These are phyloP conservation scores for Augiades crinisus DNA, from an alignment of 2,888 invertebrate genomes.

Conservation along the genomic window DNA sequence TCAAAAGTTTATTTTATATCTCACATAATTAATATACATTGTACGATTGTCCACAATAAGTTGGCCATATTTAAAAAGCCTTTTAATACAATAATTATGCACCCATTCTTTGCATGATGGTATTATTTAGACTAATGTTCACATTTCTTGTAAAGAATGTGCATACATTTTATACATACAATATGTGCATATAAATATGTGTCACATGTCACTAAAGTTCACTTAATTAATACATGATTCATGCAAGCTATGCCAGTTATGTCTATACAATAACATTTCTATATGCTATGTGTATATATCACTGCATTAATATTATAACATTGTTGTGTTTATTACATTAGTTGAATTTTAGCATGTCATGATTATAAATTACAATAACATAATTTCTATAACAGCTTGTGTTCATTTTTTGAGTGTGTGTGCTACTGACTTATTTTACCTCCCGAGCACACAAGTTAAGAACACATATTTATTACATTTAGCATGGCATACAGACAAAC, in stretches of 20 bases:
- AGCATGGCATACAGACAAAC: constrained; percentile 91
- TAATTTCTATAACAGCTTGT: neutral
- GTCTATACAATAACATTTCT: neutral
- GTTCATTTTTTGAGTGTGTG: too few species aligned
- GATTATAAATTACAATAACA: neutral
- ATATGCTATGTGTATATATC: neutral
- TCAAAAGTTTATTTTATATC: too few species aligned
- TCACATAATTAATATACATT: too few species aligned
- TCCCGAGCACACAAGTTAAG: constrained; percentile 55
- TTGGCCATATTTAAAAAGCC: too few species aligned
- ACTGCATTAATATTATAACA: neutral
- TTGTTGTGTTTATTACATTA: neutral
- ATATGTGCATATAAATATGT: neutral
- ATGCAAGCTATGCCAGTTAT: constrained; percentile 10
- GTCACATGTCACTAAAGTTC: constrained; percentile 18
- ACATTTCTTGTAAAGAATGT: neutral
- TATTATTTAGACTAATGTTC: too few species aligned
- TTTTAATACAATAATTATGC: too few species aligned
- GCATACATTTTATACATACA: neutral
- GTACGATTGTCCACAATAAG: too few species aligned
- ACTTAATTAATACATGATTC: constrained; percentile 25
- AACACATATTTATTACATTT: constrained; percentile 68
- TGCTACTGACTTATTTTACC: constrained; percentile 42
- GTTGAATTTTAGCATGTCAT: neutral
- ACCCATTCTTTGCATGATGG: too few species aligned